Evolutionary conservation across 2,888 invertebrate genomes (phyloP).

Genomic region (Phengaris arion): DNA sequence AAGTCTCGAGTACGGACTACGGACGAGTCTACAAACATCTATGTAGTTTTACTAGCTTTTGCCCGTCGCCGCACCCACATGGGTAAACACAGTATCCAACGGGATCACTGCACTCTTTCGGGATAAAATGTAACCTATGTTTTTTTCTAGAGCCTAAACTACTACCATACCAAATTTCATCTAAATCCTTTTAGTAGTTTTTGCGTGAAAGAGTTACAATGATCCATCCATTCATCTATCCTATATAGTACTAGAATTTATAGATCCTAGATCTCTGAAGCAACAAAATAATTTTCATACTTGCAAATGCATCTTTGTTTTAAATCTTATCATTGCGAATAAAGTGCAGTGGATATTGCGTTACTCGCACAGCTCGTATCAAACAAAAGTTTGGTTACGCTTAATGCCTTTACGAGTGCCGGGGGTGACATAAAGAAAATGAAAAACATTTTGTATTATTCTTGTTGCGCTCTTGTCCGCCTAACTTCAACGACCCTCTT

Average conservation of each 20-base stretch:
- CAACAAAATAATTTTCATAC: background rate
- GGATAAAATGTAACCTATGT: too few relatives aligned
- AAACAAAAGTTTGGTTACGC: slow-evolving; percentile 89
- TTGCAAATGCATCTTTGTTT: background rate
- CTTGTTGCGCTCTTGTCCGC: slow-evolving; percentile 78
- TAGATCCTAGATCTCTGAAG: background rate
- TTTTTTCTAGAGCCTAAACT: too few relatives aligned
- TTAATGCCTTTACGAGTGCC: slow-evolving; percentile 93
- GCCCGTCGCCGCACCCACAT: too few relatives aligned
- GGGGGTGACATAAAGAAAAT: slow-evolving; percentile 93
- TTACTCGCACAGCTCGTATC: slow-evolving; percentile 72
- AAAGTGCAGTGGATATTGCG: slow-evolving; percentile 49
- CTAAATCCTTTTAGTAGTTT: too few relatives aligned
- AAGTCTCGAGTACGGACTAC: background rate
- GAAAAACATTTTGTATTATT: slow-evolving; percentile 88
- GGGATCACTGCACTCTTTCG: too few relatives aligned
- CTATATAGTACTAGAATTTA: too few relatives aligned
- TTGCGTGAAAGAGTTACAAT: too few relatives aligned
- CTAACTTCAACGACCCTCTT: slow-evolving; percentile 70
- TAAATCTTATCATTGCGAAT: slow-evolving; percentile 35
- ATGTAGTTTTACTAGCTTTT: too few relatives aligned
- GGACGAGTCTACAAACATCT: background rate
- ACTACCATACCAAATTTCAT: too few relatives aligned
- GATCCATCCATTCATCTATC: too few relatives aligned
- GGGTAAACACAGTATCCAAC: too few relatives aligned